Evolutionary conservation across 2,888 invertebrate genomes (phyloP), one percentile per base, ranked within the genome.

Genomic region (Hedya salicella): DNA sequence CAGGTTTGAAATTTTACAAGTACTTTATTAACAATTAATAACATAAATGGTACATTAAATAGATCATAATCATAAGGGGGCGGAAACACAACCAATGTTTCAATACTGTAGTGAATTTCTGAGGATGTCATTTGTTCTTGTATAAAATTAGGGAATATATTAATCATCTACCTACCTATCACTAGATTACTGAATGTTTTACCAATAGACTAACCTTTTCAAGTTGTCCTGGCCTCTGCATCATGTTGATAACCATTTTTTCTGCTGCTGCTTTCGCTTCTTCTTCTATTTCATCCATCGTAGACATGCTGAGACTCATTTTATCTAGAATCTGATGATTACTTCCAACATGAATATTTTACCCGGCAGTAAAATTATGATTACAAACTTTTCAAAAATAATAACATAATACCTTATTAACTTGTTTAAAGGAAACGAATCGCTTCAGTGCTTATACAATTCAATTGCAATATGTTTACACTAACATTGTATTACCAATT

Each of bases 221-320:
- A 68, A 99, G 88, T 80, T 99, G 99, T 13, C 98, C 99, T 0
- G 99, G 98, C 60, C 97, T 94, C 88, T 98, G 98, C 76, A 98
- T 94, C 95, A 98, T 96, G 80, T 97, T 98, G 79, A 97, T 96
- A 4, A 98, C 97, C 89, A 97, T 96, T 79, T 96, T 96, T 50
- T 95, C 94, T 0, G 96, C 97, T 8, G 95, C 95, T 25, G 94
- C 93, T 78, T 95, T 96, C 0, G 97, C 96, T 79, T 96, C 95
- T 66, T 95, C 95, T 81, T 97, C 97, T 71, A 96, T 92, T 85
- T 95, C 95, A 75, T 95, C 93, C 93, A 95, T 94, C 61, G 92
- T 92, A 75, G 85, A 86, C 83, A 86, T 86, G 63, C 62, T 74
- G 11, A 46, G 57, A 46, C 52, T 60, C 65, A 65, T 60, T 19